phyloP scores from a whole-genome alignment of 2,888 invertebrate species.

The Pedicia rivosa region DNA sequence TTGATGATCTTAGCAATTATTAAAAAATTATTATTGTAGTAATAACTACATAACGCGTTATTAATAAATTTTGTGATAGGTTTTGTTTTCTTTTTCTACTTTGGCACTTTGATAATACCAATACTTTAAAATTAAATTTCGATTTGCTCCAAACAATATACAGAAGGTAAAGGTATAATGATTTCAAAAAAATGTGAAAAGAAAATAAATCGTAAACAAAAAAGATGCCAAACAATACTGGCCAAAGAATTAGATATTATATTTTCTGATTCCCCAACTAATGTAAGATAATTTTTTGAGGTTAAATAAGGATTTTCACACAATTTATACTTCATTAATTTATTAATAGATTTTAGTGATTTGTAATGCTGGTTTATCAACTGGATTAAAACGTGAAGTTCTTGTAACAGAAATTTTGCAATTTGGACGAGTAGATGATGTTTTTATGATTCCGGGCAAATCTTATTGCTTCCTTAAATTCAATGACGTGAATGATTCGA shows the following conservation, averaged over 20 bases:
- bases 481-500: slow-evolving; percentile 33
- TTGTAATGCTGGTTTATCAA: slow-evolving; percentile 78
- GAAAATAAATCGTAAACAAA: slow-evolving; percentile 31
- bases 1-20: no score
- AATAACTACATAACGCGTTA: no score
- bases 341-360: slow-evolving; percentile 33
- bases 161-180: no score
- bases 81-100: no score
- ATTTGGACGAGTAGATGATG: slow-evolving; percentile 38
- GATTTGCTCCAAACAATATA: no score
- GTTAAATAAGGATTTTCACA: neutral
- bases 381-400: slow-evolving; percentile 51
- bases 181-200: slow-evolving; percentile 10
- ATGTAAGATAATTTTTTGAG: slow-evolving; percentile 16
- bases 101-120: no score
- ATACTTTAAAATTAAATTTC: no score
- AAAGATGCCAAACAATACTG: slow-evolving; percentile 30
- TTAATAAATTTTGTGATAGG: no score
- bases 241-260: slow-evolving; percentile 28
- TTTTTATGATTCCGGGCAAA: slow-evolving; percentile 60
- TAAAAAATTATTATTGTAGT: no score
- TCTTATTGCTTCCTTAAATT: slow-evolving; percentile 66
- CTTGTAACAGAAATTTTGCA: slow-evolving; percentile 37
- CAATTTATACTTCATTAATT: neutral
- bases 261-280: slow-evolving; percentile 24